phyloP scores from a whole-genome alignment of 2,797 vertebrate species.

The Phoxinus dragarum region DNA sequence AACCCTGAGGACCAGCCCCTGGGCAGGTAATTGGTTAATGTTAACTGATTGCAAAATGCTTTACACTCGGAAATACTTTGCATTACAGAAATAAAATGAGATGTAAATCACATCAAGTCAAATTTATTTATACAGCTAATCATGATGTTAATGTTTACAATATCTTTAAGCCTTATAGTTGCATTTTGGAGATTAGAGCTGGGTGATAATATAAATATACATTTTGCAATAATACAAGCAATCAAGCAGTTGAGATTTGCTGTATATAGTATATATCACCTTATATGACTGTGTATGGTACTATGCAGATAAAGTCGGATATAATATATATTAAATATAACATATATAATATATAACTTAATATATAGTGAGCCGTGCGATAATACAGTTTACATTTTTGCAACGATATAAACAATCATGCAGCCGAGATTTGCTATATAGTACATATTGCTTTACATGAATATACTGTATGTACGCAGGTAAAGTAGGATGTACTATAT shows the following conservation, averaged over 20 bases:
- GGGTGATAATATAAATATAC: background rate
- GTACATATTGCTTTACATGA: too few relatives aligned
- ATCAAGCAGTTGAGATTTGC: background rate
- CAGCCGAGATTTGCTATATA: too few relatives aligned
- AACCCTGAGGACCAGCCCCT: slow-evolving; percentile 89
- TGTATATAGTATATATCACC: background rate
- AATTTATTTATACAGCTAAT: background rate
- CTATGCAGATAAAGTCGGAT: background rate
- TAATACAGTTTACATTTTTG: too few relatives aligned
- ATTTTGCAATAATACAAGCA: background rate
- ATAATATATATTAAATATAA: too few relatives aligned
- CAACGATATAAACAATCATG: too few relatives aligned
- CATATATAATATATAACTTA: too few relatives aligned
- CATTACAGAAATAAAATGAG: background rate
- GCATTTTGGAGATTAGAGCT: background rate
- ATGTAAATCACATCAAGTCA: background rate
- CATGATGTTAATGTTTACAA: background rate
- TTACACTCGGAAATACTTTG: background rate
- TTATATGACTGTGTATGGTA: background rate
- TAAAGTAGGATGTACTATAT: too few relatives aligned
- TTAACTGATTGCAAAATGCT: background rate
- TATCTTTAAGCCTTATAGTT: background rate
- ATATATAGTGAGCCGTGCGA: background rate
- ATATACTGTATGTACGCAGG: too few relatives aligned
- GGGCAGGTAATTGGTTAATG: slow-evolving; percentile 84